Base-by-base conservation (phyloP, 2,113 vertebrate genomes). In the Channa maculata region DNA sequence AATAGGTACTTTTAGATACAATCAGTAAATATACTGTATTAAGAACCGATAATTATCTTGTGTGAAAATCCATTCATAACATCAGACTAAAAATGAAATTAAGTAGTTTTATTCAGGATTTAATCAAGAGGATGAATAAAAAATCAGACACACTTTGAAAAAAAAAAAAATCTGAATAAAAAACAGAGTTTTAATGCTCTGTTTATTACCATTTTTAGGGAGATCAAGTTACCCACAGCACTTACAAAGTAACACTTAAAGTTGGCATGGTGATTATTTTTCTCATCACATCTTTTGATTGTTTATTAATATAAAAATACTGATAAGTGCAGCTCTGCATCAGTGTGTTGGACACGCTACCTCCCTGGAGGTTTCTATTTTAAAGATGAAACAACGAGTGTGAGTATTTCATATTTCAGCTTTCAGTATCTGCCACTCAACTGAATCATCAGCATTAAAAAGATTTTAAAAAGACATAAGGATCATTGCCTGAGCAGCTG, bases 381-480 rank as follows among this genome's bases (percentile, higher is more conserved):
- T 46, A 14, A 14, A 63, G 50, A 41, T 14, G 15, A 59, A 68
- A 65, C 39, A 50, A 41, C 43, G 37, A 80, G 41, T 15, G 41
- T 34, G 45, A 71, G 24, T 24, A 24, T 24, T 24, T 24, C 24
- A 24, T 39, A 63, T 64, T 65, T 77, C 62, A 24, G 24, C 24
- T 78, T 50, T 71, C 43, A 57, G 38, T 71, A 43, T 52, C 54
- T 74, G 24, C 34, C 57, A 68, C n/a, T 60, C 63, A 49, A 12
- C 24, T 48, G 14, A 63, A 52, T 53, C 24, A 65, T 57, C 44
- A 54, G 52, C 2, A n/a, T 52, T 24, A 39, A 8, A 49, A 44
- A 34, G 9, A 11, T 10, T 65, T 79, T 51, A 5, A 72, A 63
- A 57, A 65, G 33, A 7, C 13, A 58, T 46, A 9, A 6, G n/a